These are phyloP conservation scores for Amitus sp. DNA, from an alignment of 2,888 invertebrate species.

Conservation along the genomic window DNA sequence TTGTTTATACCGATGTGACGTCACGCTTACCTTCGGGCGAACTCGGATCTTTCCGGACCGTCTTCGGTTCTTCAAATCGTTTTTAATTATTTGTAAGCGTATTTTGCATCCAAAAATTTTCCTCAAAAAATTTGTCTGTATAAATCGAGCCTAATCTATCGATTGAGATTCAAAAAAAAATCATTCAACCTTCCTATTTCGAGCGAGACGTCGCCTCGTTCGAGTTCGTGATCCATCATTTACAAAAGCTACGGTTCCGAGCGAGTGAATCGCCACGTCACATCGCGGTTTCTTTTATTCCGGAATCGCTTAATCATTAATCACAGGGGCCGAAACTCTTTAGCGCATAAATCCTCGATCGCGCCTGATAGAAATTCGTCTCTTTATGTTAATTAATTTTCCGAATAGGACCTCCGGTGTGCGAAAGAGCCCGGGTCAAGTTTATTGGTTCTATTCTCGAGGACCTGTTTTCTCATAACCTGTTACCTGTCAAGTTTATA, in stretches of 20 bases:
- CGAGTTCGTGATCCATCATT: constrained; percentile 1
- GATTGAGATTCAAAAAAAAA: no score
- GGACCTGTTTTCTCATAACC: constrained; percentile 7
- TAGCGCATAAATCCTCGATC: background rate
- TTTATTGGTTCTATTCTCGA: constrained; percentile 4
- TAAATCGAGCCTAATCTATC: no score
- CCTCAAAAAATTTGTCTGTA: no score
- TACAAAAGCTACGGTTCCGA: background rate
- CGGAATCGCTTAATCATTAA: no score
- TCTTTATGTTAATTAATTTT: constrained; percentile 6
- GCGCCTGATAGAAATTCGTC: background rate
- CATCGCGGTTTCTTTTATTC: background rate
- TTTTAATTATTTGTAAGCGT: no score
- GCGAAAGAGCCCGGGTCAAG: background rate
- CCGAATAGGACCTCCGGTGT: constrained; percentile 3
- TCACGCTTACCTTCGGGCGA: no score
- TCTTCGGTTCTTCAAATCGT: no score
- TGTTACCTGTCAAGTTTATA: constrained; percentile 2
- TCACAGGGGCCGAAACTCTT: background rate
- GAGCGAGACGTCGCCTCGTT: background rate
- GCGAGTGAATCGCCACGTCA: background rate
- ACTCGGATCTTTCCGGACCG: no score
- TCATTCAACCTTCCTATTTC: no score
- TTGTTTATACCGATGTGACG: no score
- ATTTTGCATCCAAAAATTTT: no score